A percentile compares a stretch with the other conserved stretches of the same genome.
Conservation (phyloP, 2,888 invertebrate species). For the Malthinus flaveolus region DNA sequence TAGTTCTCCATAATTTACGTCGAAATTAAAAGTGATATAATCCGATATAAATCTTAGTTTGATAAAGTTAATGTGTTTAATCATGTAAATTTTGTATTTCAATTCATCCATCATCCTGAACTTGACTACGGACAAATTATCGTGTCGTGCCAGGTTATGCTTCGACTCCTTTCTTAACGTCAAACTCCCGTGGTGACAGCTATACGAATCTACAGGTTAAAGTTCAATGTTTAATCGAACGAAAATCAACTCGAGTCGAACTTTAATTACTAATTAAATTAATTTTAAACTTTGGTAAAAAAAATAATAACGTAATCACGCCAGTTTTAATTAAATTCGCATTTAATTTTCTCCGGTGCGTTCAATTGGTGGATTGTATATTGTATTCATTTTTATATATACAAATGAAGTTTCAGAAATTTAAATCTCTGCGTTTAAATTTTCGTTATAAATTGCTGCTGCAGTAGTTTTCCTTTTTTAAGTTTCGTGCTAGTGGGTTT, state of each 20-base stretch:
- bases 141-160: slow-evolving; percentile 27
- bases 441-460: no score
- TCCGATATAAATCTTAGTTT: slow-evolving; percentile 23
- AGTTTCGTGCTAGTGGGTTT: no score
- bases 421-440: no score
- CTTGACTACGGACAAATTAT: slow-evolving; percentile 31
- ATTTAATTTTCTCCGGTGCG: no score
- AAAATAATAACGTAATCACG: no score
- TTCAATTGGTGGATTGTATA: no score
- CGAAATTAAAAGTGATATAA: slow-evolving; percentile 7
- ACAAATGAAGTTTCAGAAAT: no score
- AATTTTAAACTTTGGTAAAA: no score
- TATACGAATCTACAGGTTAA: slow-evolving; percentile 28
- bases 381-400: no score
- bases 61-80: slow-evolving; percentile 34
- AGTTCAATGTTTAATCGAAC: slow-evolving; percentile 13
- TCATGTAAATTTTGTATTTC: slow-evolving; percentile 30
- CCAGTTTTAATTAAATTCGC: no score
- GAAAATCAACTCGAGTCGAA: not conserved
- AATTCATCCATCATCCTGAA: slow-evolving; percentile 29
- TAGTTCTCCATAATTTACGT: slow-evolving; percentile 18
- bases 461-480: no score
- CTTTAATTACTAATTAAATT: no score
- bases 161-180: slow-evolving; percentile 25
- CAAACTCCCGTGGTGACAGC: slow-evolving; percentile 32